Evolutionary conservation across 2,888 invertebrate genomes (phyloP), one percentile per base, ranked within the genome.

Genomic region (Zeuzera pyrina): DNA sequence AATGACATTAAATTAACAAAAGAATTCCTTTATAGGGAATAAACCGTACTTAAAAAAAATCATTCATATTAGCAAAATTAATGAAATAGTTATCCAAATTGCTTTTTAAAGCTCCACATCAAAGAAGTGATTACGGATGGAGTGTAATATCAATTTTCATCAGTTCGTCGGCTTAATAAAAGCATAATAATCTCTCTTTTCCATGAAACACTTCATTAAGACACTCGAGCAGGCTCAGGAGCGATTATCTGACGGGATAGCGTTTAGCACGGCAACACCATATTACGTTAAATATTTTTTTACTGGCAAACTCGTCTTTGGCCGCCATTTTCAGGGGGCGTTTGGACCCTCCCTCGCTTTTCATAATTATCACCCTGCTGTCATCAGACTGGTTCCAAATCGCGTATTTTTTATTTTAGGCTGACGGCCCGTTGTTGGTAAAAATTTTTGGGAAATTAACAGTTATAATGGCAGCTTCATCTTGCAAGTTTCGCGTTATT

Each of bases 211-310:
- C 71, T 77, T 76, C 71, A 73, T 78, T 76, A 76, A 66, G 66
- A 63, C 54, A 50, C 65, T 68, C 65, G 58, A 60, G 63, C 68
- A 59, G 68, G 69, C 71, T 69, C 55, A 56, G 47, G 53, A 50
- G 65, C 62, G 72, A 76, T 78, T 77, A 78, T 69, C 69, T 59
- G 57, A 54, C 45, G 51, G 55, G 70, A 76, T 74, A 73, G 49
- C 69, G 66, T 70, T 64, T 55, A 64, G 44, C 46, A 38, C 35
- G 57, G 63, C 61, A 66, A 67, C 68, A 67, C 60, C 62, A 65
- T 67, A 68, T 69, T 69, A 64, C 62, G 67, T 64, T 68, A 63
- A 68, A 63, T 55, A 59, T 57, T 58, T 63, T 68, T 64, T 59
- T 51, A 47, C 50, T 47, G 50, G 46, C 40, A 41, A 49, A 49